Evolutionary conservation across 2,797 vertebrate genomes (phyloP).

Genomic region (Mus spretus): DNA sequence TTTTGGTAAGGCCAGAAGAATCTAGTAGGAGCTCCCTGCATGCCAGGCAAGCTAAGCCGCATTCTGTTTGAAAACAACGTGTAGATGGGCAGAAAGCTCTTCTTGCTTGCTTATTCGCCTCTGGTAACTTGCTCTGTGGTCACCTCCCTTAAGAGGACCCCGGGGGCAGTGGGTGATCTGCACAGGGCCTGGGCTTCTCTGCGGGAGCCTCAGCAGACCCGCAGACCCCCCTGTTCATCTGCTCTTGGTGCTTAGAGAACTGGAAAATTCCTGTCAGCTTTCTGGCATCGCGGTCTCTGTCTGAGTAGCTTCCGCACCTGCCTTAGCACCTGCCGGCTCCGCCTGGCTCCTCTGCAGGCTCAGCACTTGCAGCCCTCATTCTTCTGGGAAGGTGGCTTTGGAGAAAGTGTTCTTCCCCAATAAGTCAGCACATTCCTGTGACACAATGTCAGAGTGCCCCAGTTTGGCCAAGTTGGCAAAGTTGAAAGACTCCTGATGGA

Average conservation of each 20-base stretch:
- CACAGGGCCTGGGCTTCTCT: neutral
- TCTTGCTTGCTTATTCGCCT: neutral
- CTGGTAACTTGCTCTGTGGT: neutral
- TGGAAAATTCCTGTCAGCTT: rapidly evolving
- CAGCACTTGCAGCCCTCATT: conserved; percentile 22
- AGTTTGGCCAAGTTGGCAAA: neutral
- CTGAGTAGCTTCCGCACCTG: neutral
- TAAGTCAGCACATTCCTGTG: conserved; percentile 45
- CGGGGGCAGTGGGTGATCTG: neutral
- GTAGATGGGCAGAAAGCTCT: neutral
- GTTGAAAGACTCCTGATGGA: neutral
- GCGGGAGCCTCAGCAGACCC: neutral
- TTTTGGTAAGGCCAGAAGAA: neutral
- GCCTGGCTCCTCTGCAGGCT: neutral
- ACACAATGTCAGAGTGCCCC: neutral
- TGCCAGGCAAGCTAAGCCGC: neutral
- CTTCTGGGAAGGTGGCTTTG: conserved; percentile 37
- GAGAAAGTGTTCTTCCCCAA: conserved; percentile 10
- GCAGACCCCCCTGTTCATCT: rapidly evolving
- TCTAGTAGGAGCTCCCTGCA: neutral
- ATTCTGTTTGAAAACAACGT: neutral
- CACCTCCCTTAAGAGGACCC: neutral
- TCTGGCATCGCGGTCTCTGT: rapidly evolving
- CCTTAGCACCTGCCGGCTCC: neutral
- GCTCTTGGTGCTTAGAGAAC: rapidly evolving